Evolutionary conservation across 2,113 vertebrate species (phyloP), one percentile per base, ranked within the genome.

Genomic region (Tiliqua scincoides): DNA sequence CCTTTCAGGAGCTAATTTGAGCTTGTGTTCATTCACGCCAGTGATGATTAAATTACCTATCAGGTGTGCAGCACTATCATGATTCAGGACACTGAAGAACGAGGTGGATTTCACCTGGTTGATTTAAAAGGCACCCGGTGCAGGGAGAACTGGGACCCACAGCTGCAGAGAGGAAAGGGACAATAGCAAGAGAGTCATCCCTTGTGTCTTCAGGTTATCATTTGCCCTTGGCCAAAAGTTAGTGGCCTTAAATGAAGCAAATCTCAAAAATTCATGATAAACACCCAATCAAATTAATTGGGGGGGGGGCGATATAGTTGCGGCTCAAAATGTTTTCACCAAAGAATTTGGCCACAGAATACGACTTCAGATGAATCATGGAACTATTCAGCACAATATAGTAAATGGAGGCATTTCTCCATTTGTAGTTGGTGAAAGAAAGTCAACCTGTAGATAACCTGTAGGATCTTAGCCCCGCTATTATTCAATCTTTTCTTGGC

Each of bases 31-130:
- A 94, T 95, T 94, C 92, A 96, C 85, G 94, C 93, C 94, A 91
- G 89, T 4, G 88, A 89, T 85, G 96, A 97, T 97, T 96, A 95
- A 95, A 96, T 97, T 96, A 97, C 97, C 95, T 97, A 96, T 97
- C 96, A 40, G 95, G 93, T 97, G 96, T 94, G 95, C 96, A 8
- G 75, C 88, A 95, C 96, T 96, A 97, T 96, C 96, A 95, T 93
- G 95, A 97, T 97, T 96, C 96, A 96, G 94, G 95, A 90, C 95
- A 93, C 23, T 89, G 91, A 93, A 95, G 95, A 94, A 91, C 91
- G 94, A 96, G 96, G 95, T 96, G 95, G 96, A 96, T 96, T 96
- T 96, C 93, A 96, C 96, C 96, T 96, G 96, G 97, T 97, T 96
- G 96, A 96, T 96, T 95, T 94, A 92, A 90, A 91, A 95, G 94